These are phyloP conservation scores for Pristionchus japonicus DNA, from an alignment of 2,888 invertebrate species.

Conservation along the genomic window DNA sequence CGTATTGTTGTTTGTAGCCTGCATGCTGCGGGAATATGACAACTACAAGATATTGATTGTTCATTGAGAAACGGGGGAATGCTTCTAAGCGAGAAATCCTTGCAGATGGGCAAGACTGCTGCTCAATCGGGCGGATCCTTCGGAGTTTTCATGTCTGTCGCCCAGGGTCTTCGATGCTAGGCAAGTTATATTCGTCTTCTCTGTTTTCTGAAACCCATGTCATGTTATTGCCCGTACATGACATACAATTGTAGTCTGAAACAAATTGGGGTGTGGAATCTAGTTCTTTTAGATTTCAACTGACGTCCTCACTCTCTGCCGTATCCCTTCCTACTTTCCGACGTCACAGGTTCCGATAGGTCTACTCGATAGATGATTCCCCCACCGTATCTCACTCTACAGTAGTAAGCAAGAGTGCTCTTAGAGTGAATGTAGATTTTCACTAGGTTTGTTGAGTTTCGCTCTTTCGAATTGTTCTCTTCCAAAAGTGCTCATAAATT, in stretches of 20 bases:
- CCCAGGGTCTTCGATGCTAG: slow-evolving; percentile 48
- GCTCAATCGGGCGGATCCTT: slow-evolving; percentile 48
- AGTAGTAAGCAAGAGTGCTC: background rate
- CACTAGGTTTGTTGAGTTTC: slow-evolving; percentile 33
- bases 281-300: background rate
- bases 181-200: background rate
- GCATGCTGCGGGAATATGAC: no score
- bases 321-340: slow-evolving; percentile 11
- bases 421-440: background rate
- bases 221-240: background rate
- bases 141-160: slow-evolving; percentile 48
- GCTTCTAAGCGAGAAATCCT: no score
- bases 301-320: background rate
- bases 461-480: slow-evolving; percentile 5
- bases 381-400: slow-evolving; percentile 12
- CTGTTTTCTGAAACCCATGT: background rate
- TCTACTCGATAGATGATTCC: slow-evolving; percentile 11
- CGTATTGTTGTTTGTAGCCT: no score
- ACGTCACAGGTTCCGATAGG: slow-evolving; percentile 30
- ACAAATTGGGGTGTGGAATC: background rate
- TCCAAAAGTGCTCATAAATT: slow-evolving; percentile 20
- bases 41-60: no score
- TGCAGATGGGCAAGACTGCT: slow-evolving; percentile 48
- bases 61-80: no score
- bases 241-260: background rate